phyloP scores from a whole-genome alignment of 2,888 invertebrate genomes.

The Hanleya hanleyi region DNA sequence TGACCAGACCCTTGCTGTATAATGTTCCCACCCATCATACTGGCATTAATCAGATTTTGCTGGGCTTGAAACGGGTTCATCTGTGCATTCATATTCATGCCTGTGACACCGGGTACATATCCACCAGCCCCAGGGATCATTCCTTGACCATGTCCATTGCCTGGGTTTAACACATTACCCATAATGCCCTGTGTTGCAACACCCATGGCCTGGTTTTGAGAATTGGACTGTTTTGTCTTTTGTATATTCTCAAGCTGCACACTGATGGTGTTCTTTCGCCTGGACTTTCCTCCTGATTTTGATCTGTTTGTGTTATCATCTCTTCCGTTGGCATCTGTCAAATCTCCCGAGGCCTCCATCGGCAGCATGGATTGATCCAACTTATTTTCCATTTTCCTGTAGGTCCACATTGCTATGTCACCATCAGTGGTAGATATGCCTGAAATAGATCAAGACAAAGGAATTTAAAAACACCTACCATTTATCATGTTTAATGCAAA shows the following conservation, averaged over 20 bases:
- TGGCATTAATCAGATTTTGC: conserved; percentile 1
- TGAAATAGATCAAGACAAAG: conserved; percentile 4
- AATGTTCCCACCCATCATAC: not conserved
- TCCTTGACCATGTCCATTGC: conserved; percentile 5
- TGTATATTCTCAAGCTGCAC: conserved; percentile 40
- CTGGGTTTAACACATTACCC: not conserved
- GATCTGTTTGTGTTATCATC: conserved; percentile 32
- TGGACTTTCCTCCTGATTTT: conserved; percentile 34
- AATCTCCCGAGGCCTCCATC: not conserved
- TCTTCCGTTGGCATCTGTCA: not conserved
- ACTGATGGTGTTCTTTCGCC: conserved; percentile 48
- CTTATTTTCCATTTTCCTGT: conserved; percentile 20
- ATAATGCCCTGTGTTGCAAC: not conserved
- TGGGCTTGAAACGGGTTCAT: conserved; percentile 4
- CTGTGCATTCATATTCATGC: not conserved
- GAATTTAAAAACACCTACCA: no score
- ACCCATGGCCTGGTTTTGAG: not conserved
- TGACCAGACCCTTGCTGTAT: not conserved
- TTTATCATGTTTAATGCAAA: no score
- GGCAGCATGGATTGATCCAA: not conserved
- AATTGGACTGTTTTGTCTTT: conserved; percentile 15
- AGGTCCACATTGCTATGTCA: conserved; percentile 16
- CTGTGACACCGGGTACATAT: not conserved
- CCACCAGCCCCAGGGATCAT: not conserved
- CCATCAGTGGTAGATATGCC: conserved; percentile 20